Evolutionary conservation across 2,888 invertebrate genomes (phyloP).

Genomic region (Microplitis deprimator): DNA sequence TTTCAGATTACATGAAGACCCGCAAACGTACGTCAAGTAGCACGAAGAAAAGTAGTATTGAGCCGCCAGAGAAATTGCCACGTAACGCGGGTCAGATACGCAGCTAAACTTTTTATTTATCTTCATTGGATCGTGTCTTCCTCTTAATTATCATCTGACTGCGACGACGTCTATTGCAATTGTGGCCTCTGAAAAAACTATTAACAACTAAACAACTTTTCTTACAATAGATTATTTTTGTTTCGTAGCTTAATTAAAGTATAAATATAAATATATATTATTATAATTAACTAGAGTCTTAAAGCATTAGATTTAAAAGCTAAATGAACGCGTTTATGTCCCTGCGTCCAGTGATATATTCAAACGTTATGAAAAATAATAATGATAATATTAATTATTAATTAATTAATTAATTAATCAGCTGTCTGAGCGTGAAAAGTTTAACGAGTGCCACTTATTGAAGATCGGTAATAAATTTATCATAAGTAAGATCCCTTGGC

Average conservation of each 20-base stretch:
- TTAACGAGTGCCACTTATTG: constrained; percentile 10
- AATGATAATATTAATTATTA: constrained; percentile 12
- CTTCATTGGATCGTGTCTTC: constrained; percentile 21
- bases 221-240: not conserved
- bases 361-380: not conserved
- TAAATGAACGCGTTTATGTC: not conserved
- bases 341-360: constrained; percentile 19
- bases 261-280: not conserved
- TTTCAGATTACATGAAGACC: constrained; percentile 80
- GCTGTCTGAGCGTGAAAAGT: constrained; percentile 25
- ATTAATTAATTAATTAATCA: not conserved
- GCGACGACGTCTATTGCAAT: constrained; percentile 12
- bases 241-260: not conserved
- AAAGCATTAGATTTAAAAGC: not conserved
- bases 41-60: constrained; percentile 71
- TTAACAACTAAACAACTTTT: not conserved
- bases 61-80: constrained; percentile 70
- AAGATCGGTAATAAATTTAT: constrained; percentile 23
- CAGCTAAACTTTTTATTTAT: constrained; percentile 61
- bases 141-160: constrained; percentile 4
- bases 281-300: too few relatives aligned
- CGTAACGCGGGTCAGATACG: constrained; percentile 70
- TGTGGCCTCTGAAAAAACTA: not conserved
- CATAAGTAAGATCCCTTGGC: constrained; percentile 65
- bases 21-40: constrained; percentile 76